Conservation (phyloP, 2,888 invertebrate genomes). For the Thyatira batis region DNA sequence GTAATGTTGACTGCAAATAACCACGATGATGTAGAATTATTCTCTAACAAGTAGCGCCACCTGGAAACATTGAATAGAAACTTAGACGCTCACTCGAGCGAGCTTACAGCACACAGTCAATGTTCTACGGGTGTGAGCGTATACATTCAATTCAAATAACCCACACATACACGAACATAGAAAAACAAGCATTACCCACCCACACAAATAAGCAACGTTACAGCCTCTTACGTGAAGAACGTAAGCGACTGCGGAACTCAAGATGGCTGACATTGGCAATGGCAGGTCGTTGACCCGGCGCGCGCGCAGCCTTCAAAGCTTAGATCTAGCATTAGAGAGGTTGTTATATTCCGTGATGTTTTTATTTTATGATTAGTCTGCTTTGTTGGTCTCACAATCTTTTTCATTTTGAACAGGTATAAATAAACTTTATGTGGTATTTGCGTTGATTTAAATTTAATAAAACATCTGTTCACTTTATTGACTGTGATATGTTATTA, state of each 20-base stretch:
- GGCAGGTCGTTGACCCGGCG: slow-evolving; percentile 74
- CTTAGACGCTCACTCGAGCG: slow-evolving; percentile 32
- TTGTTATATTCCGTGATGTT: slow-evolving; percentile 71
- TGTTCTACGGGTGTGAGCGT: slow-evolving; percentile 31
- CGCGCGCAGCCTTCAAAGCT: slow-evolving; percentile 79
- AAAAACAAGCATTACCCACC: slow-evolving; percentile 76
- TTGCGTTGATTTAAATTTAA: not conserved
- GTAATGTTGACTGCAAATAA: not conserved
- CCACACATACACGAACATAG: slow-evolving; percentile 64
- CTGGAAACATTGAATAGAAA: slow-evolving; percentile 34
- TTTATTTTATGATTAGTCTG: slow-evolving; percentile 55
- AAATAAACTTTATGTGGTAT: not conserved
- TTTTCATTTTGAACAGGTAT: not conserved
- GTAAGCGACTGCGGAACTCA: slow-evolving; percentile 81
- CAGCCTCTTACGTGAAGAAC: slow-evolving; percentile 82
- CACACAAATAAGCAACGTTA: slow-evolving; percentile 71
- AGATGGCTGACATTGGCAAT: slow-evolving; percentile 83
- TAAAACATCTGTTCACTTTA: slow-evolving; percentile 13
- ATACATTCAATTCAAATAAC: slow-evolving; percentile 63
- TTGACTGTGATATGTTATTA: slow-evolving; percentile 9
- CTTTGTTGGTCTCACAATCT: slow-evolving; percentile 32
- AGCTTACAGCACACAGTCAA: slow-evolving; percentile 43
- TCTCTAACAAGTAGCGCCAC: slow-evolving; percentile 33
- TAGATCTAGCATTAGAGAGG: slow-evolving; percentile 80
- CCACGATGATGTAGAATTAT: not conserved